Evolutionary conservation across 2,888 invertebrate species (phyloP).

Genomic region (Chirona hameri): DNA sequence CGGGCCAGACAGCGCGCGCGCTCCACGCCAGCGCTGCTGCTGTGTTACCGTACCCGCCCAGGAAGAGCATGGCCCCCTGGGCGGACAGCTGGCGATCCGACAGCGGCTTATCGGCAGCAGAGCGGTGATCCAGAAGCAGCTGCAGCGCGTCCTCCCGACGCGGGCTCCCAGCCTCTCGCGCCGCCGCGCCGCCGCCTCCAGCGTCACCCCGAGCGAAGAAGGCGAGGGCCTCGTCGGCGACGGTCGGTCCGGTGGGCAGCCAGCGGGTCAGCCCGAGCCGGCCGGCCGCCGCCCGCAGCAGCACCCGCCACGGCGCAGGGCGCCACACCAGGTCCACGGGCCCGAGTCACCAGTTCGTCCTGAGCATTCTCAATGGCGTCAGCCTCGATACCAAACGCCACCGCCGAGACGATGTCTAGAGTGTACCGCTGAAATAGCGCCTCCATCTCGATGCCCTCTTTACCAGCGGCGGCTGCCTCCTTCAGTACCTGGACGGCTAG

Average conservation of each 20-base stretch:
- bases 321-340: background rate
- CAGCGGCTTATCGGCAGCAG: background rate
- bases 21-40: background rate
- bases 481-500: background rate
- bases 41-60: conserved; percentile 4
- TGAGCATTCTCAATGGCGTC: background rate
- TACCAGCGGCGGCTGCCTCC: background rate
- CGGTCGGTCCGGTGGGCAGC: background rate
- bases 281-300: background rate
- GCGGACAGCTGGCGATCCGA: background rate
- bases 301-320: background rate
- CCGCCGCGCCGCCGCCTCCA: background rate
- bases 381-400: background rate
- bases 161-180: background rate
- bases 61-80: conserved; percentile 5
- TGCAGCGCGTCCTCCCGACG: background rate
- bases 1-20: background rate
- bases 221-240: background rate
- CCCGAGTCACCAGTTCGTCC: background rate
- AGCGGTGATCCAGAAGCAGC: background rate
- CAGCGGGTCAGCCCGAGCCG: background rate
- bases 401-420: background rate
- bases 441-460: background rate
- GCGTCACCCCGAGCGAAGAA: background rate
- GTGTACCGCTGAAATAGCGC: background rate